phyloP scores from a whole-genome alignment of 2,113 vertebrate genomes.

The Rhabdomys dilectus region DNA sequence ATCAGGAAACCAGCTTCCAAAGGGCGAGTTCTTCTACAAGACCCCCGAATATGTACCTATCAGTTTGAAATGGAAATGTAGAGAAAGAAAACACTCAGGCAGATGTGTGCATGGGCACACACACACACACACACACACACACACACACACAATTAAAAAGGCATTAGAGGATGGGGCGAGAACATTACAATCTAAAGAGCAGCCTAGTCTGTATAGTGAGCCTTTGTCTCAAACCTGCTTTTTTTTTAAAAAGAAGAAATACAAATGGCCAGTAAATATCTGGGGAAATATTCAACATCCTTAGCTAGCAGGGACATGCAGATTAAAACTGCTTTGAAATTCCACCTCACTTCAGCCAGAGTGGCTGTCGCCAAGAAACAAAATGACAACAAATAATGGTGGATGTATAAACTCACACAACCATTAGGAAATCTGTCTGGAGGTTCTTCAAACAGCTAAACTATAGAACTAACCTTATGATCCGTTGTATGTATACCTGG shows the following conservation, averaged over 20 bases:
- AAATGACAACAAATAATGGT: neutral
- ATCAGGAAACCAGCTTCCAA: neutral
- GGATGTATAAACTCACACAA: too few relatives aligned
- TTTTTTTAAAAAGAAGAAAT: neutral
- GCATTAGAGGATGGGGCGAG: neutral
- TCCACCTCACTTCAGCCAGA: neutral
- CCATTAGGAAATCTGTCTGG: neutral
- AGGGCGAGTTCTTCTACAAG: neutral
- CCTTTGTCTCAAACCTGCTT: neutral
- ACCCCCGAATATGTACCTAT: neutral
- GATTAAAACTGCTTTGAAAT: neutral
- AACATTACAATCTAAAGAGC: neutral
- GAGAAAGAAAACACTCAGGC: neutral
- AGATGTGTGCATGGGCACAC: too few relatives aligned
- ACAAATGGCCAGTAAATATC: neutral
- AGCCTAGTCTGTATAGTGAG: neutral
- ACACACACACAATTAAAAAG: neutral
- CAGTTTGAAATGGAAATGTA: slow-evolving; percentile 8
- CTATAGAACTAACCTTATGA: neutral
- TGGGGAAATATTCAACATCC: neutral
- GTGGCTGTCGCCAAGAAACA: neutral
- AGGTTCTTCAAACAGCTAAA: neutral
- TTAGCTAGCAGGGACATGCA: neutral
- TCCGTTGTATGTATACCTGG: neutral
- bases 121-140: neutral